phyloP scores from a whole-genome alignment of 2,113 vertebrate genomes.

The Marmota flaviventris region DNA sequence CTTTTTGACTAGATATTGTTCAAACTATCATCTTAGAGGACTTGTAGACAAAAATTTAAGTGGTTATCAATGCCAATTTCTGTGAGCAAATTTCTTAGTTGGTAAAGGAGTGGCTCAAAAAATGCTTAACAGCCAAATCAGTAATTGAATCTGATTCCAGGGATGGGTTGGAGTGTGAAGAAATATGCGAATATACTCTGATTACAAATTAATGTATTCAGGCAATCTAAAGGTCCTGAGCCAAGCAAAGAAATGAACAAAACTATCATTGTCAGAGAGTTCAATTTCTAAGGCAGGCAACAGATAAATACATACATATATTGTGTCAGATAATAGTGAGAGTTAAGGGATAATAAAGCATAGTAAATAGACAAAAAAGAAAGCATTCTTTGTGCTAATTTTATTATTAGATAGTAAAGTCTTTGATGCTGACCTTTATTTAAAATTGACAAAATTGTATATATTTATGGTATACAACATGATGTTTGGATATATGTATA shows the following conservation, averaged over 20 bases:
- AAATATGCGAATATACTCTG: neutral
- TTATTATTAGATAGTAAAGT: neutral
- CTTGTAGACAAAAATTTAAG: constrained; percentile 4
- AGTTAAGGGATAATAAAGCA: neutral
- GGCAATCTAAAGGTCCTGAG: neutral
- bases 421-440: neutral
- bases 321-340: neutral
- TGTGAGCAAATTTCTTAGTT: neutral
- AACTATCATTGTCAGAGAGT: neutral
- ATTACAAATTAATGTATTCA: neutral
- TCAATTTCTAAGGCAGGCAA: neutral
- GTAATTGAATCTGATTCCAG: neutral
- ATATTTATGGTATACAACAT: neutral
- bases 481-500: neutral
- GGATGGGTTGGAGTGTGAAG: neutral
- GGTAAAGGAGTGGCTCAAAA: neutral
- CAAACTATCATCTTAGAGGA: neutral
- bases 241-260: neutral
- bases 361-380: neutral
- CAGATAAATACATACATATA: neutral
- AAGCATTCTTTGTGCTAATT: neutral
- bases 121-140: neutral
- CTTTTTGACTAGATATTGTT: neutral
- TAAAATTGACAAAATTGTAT: neutral
- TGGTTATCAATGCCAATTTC: neutral